Conservation (phyloP, 2,797 vertebrate genomes). For the Melanotaenia nigrans region DNA sequence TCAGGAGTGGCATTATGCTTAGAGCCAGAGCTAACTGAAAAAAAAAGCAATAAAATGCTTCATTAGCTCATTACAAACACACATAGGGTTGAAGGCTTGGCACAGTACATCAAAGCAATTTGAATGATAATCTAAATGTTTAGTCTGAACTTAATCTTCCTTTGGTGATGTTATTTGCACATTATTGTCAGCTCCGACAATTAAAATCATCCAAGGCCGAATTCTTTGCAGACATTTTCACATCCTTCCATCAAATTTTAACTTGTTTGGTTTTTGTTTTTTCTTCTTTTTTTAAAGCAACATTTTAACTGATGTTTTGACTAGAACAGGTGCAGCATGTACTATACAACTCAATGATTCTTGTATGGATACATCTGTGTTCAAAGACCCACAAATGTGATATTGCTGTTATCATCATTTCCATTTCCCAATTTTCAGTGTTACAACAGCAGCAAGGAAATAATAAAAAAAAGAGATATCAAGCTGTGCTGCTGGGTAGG, state of each 20-base stretch:
- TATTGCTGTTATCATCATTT: constrained; percentile 41
- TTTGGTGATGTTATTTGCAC: background rate
- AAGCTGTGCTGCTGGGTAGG: constrained; percentile 54
- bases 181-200: background rate
- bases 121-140: background rate
- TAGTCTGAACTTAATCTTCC: background rate
- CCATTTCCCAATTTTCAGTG: constrained; percentile 44
- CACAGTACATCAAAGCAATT: background rate
- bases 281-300: background rate
- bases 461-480: constrained; percentile 30
- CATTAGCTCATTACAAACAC: background rate
- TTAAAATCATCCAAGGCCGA: background rate
- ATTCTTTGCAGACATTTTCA: background rate
- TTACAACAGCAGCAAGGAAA: constrained; percentile 16
- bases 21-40: background rate
- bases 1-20: background rate
- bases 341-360: constrained; percentile 7
- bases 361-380: background rate
- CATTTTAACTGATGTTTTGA: constrained; percentile 2
- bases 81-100: too few species aligned
- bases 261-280: background rate
- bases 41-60: background rate
- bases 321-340: background rate
- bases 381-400: constrained; percentile 5
- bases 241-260: background rate